phyloP scores from a whole-genome alignment of 2,113 vertebrate genomes.

The Australoheros scitulus region DNA sequence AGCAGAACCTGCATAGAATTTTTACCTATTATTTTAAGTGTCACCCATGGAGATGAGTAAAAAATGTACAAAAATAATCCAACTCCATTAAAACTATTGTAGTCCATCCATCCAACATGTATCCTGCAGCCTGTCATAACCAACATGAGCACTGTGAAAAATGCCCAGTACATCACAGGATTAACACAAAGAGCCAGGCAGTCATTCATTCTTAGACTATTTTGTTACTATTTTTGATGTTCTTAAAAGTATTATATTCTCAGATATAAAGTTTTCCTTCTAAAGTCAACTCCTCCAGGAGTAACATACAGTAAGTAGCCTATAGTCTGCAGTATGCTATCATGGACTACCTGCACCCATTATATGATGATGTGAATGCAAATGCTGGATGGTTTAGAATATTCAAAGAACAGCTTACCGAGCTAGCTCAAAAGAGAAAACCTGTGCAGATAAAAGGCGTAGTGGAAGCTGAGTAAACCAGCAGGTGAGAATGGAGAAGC shows the following conservation, averaged over 20 bases:
- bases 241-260: neutral
- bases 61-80: too few species aligned
- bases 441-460: neutral
- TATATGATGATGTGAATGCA: neutral
- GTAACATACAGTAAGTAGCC: neutral
- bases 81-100: too few species aligned
- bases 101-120: too few species aligned
- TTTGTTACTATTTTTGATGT: neutral
- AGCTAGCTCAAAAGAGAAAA: neutral
- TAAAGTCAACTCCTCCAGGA: neutral
- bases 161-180: too few species aligned
- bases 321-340: neutral
- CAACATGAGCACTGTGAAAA: too few species aligned
- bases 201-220: too few species aligned
- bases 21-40: neutral
- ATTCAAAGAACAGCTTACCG: conserved; percentile 31
- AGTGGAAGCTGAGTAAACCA: fast-evolving
- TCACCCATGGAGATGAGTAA: too few species aligned
- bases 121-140: too few species aligned
- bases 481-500: neutral
- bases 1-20: neutral
- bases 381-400: neutral
- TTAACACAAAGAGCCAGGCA: too few species aligned
- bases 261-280: neutral
- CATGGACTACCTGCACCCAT: neutral